Conservation (phyloP, 2,113 vertebrate species). For the Ictalurus furcatus region DNA sequence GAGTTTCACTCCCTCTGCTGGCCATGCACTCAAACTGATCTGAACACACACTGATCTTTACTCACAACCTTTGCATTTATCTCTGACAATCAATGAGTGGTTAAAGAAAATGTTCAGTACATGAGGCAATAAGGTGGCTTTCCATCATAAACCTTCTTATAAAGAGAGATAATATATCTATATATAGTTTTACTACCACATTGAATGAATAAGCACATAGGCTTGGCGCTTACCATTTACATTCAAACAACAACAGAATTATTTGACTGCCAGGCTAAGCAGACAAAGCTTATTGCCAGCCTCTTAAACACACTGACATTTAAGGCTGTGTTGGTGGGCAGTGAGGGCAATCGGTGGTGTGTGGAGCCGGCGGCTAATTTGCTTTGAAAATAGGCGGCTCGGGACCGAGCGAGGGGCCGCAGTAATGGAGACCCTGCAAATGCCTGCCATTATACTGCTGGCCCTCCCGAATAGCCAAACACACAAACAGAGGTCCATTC, state of each 20-base stretch:
- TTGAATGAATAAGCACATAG: not conserved
- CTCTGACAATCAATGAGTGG: not conserved
- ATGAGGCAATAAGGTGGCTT: not conserved
- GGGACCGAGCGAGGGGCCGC: slow-evolving; percentile 14
- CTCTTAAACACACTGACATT: slow-evolving; percentile 55
- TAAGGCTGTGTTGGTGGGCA: slow-evolving; percentile 35
- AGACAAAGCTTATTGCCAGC: slow-evolving; percentile 14
- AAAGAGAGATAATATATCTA: too few species aligned
- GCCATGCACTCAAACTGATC: slow-evolving; percentile 23
- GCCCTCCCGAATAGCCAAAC: slow-evolving; percentile 46
- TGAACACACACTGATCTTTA: not conserved
- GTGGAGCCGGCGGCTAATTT: slow-evolving; percentile 50
- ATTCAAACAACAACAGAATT: slow-evolving; percentile 15
- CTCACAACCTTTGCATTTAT: not conserved
- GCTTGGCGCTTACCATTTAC: not conserved
- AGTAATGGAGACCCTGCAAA: slow-evolving; percentile 54
- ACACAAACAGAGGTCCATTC: slow-evolving; percentile 54
- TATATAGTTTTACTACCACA: not conserved
- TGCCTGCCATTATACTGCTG: slow-evolving; percentile 44
- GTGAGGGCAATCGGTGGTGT: slow-evolving; percentile 13
- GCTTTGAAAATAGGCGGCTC: slow-evolving; percentile 51
- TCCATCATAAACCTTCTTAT: not conserved
- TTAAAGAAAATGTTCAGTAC: not conserved
- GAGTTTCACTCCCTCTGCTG: slow-evolving; percentile 57
- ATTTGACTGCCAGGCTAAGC: slow-evolving; percentile 28